These are phyloP conservation scores for Xylota sylvarum DNA, from an alignment of 2,888 invertebrate species.

Conservation along the genomic window DNA sequence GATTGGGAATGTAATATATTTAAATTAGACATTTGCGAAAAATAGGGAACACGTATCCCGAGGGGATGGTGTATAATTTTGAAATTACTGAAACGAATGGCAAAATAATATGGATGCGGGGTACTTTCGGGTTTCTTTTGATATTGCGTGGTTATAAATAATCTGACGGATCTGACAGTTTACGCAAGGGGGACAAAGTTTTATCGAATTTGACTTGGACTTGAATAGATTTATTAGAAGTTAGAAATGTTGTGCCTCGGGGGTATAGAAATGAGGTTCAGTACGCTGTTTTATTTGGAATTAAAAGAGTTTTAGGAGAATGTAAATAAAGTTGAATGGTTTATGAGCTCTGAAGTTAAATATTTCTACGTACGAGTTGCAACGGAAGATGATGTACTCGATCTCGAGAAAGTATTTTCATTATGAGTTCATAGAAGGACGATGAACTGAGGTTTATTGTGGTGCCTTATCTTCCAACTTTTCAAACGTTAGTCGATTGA, in stretches of 20 bases:
- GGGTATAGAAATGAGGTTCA: not conserved
- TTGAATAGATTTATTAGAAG: conserved; percentile 2
- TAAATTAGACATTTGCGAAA: not conserved
- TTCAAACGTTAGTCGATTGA: too few species aligned
- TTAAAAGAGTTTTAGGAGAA: not conserved
- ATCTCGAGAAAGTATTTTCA: too few species aligned
- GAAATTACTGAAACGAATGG: not conserved
- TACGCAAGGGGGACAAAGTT: not conserved
- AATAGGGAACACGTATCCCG: not conserved
- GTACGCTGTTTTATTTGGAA: not conserved
- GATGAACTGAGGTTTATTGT: too few species aligned
- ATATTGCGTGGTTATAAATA: not conserved
- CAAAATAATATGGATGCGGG: not conserved
- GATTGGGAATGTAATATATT: conserved; percentile 7
- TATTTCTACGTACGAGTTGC: not conserved
- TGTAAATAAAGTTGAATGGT: not conserved
- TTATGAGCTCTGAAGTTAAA: not conserved
- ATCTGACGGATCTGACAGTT: not conserved
- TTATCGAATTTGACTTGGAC: not conserved
- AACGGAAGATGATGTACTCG: not conserved
- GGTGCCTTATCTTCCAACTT: too few species aligned
- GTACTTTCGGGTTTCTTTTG: not conserved
- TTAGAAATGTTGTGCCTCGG: not conserved
- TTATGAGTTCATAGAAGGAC: too few species aligned
- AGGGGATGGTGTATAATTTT: not conserved